Evolutionary conservation across 2,888 invertebrate genomes (phyloP).

Genomic region (Antheraea yamamai): DNA sequence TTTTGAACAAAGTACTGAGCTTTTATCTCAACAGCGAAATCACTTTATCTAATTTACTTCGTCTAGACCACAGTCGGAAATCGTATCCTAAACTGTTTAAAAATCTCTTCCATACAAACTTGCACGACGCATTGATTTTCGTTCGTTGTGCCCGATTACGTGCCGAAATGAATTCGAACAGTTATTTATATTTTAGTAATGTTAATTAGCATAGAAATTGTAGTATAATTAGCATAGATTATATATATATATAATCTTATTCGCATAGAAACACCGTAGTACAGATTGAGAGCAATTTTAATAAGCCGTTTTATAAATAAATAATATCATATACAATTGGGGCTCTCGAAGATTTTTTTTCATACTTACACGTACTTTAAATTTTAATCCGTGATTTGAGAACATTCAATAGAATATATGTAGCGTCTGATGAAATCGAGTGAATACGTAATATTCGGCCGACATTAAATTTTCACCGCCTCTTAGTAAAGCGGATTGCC

Average conservation of each 20-base stretch:
- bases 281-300: neutral
- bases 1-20: neutral
- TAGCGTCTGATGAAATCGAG: slow-evolving; percentile 34
- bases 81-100: slow-evolving; percentile 69
- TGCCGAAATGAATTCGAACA: slow-evolving; percentile 48
- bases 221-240: too few relatives aligned
- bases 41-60: slow-evolving; percentile 46
- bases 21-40: slow-evolving; percentile 36
- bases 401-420: slow-evolving; percentile 4
- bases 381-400: neutral
- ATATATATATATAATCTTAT: neutral
- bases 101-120: slow-evolving; percentile 65
- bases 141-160: slow-evolving; percentile 40
- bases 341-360: neutral
- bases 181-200: slow-evolving; percentile 39
- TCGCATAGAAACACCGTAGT: neutral
- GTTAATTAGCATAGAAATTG: slow-evolving; percentile 28
- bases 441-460: slow-evolving; percentile 53
- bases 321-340: slow-evolving; percentile 31
- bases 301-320: slow-evolving; percentile 31
- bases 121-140: slow-evolving; percentile 46
- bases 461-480: slow-evolving; percentile 72
- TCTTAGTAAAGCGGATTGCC: slow-evolving; percentile 72
- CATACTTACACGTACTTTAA: neutral
- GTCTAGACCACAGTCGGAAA: slow-evolving; percentile 65